Conservation (phyloP, 2,797 vertebrate genomes). For the Bovichtus diacanthus region DNA sequence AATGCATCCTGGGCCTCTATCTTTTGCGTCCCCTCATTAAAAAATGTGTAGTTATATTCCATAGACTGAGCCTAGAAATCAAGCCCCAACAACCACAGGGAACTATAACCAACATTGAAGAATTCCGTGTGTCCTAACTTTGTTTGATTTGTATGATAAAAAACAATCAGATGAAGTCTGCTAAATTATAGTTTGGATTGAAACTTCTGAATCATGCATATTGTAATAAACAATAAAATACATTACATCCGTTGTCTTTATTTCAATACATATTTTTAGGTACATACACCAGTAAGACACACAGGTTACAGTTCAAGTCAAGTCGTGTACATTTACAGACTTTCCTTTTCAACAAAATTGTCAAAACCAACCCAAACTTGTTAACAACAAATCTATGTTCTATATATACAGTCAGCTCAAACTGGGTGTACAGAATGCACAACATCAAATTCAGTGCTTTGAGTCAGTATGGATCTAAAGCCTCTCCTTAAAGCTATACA, state of each 20-base stretch:
- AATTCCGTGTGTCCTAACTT: not conserved
- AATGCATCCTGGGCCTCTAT: not conserved
- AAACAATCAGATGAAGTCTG: not conserved
- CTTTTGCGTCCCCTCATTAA: not conserved
- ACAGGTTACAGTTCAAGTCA: constrained; percentile 2
- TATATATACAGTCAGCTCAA: constrained; percentile 22
- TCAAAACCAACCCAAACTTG: constrained; percentile 12
- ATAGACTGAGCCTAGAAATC: not conserved
- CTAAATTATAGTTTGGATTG: not conserved
- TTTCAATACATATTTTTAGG: constrained; percentile 32
- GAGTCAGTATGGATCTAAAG: not conserved
- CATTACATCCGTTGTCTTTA: constrained; percentile 31
- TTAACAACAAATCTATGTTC: not conserved
- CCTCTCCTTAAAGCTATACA: not conserved
- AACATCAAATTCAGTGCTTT: not conserved
- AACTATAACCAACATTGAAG: not conserved
- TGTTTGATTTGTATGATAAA: not conserved
- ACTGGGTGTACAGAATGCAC: not conserved
- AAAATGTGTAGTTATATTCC: not conserved
- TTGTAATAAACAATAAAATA: constrained; percentile 2
- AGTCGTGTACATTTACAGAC: constrained; percentile 20
- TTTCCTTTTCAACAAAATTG: constrained; percentile 4
- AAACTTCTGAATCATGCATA: constrained; percentile 4
- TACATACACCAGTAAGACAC: constrained; percentile 24
- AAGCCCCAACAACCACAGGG: not conserved